A percentile compares a stretch with the other conserved stretches of the same genome.
phyloP scores from a whole-genome alignment of 2,888 invertebrate genomes.

The Himalopsyche japonica region DNA sequence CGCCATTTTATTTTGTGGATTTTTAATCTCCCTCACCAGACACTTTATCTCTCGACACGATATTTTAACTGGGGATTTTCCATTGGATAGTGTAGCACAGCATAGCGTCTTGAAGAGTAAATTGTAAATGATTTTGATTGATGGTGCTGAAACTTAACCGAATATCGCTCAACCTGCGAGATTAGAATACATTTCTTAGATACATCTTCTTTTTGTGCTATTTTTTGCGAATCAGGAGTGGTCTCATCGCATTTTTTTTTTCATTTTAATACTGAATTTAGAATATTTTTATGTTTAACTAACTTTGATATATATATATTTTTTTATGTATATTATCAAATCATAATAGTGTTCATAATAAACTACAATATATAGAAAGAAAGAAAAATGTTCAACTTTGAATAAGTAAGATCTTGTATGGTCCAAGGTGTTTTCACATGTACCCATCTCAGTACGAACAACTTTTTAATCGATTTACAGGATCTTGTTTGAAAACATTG shows the following conservation, averaged over 20 bases:
- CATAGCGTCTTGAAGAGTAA: not conserved
- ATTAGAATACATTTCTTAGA: not conserved
- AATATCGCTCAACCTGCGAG: not conserved
- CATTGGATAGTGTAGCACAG: not conserved
- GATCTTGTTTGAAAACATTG: too few relatives aligned
- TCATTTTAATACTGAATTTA: too few relatives aligned
- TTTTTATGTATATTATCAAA: too few relatives aligned
- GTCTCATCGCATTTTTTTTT: not conserved
- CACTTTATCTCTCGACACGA: not conserved
- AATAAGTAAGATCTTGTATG: too few relatives aligned
- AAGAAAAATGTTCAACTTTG: too few relatives aligned
- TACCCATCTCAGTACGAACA: too few relatives aligned
- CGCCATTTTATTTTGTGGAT: not conserved
- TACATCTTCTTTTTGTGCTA: not conserved
- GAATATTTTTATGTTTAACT: too few relatives aligned
- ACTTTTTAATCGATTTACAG: too few relatives aligned
- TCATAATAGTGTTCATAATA: too few relatives aligned
- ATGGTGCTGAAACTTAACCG: conserved; percentile 1
- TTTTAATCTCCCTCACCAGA: not conserved
- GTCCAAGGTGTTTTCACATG: too few relatives aligned
- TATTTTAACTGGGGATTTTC: not conserved
- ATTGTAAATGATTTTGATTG: conserved; percentile 21
- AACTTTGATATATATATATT: too few relatives aligned
- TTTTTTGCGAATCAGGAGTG: not conserved
- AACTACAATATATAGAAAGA: too few relatives aligned